Evolutionary conservation across 2,888 invertebrate species (phyloP).

Genomic region (Cosmopolites sordidus): DNA sequence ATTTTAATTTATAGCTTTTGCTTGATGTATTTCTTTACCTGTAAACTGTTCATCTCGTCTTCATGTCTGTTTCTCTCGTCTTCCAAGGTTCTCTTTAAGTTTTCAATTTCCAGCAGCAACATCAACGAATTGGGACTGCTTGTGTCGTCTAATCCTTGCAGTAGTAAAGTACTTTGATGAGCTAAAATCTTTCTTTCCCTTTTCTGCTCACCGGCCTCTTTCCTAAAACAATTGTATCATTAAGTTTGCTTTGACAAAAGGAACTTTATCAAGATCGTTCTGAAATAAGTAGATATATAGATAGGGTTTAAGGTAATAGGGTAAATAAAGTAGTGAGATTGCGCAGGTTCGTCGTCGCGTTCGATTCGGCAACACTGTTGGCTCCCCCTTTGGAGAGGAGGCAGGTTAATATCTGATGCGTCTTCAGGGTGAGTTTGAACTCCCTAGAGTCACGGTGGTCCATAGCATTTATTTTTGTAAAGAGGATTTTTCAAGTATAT

Average conservation of each 20-base stretch:
- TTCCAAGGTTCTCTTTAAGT: conserved; percentile 58
- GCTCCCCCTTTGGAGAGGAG: too few species aligned
- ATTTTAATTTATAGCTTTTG: neutral
- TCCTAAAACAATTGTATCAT: conserved; percentile 43
- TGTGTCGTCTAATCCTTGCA: conserved; percentile 59
- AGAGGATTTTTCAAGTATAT: too few species aligned
- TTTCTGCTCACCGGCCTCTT: conserved; percentile 58
- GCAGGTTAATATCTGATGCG: too few species aligned
- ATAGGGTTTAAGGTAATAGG: too few species aligned
- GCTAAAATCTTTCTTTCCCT: conserved; percentile 61
- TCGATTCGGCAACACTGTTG: too few species aligned
- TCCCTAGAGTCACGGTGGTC: too few species aligned
- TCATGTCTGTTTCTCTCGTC: conserved; percentile 56
- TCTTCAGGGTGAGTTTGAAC: too few species aligned
- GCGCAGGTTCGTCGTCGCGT: too few species aligned
- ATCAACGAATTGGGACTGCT: conserved; percentile 54
- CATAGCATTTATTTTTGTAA: too few species aligned
- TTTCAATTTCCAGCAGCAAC: conserved; percentile 60
- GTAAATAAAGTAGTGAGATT: too few species aligned
- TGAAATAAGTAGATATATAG: neutral
- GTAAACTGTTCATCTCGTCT: conserved; percentile 57
- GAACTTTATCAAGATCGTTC: too few species aligned
- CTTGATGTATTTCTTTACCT: conserved; percentile 45
- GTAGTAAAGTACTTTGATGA: conserved; percentile 61
- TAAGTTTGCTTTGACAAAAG: neutral